These are phyloP conservation scores for Toxotes chatareus DNA, from an alignment of 2,113 vertebrate genomes.

Conservation along the genomic window DNA sequence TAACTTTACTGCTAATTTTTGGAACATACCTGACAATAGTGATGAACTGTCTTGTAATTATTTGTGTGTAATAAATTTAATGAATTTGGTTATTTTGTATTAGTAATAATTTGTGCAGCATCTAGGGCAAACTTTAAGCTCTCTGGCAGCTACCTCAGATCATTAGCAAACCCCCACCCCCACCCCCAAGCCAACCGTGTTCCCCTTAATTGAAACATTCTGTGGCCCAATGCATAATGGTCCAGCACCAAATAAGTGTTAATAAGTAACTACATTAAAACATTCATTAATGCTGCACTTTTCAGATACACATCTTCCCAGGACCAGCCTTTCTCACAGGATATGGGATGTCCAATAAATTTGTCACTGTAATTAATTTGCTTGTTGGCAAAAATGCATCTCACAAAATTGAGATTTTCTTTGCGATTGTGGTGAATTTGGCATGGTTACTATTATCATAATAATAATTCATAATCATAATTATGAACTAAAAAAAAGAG, in stretches of 20 bases:
- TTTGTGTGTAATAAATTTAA: not conserved
- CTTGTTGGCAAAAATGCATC: not conserved
- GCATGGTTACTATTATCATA: not conserved
- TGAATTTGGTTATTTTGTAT: not conserved
- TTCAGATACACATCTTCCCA: not conserved
- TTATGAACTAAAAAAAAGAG: not conserved
- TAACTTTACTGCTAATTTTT: not conserved
- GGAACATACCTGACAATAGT: not conserved
- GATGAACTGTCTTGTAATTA: not conserved
- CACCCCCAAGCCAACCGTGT: not conserved
- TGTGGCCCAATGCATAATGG: not conserved
- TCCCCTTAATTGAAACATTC: constrained; percentile 24
- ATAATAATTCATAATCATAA: not conserved
- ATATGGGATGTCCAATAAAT: not conserved
- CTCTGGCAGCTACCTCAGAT: not conserved
- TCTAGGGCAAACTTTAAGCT: not conserved
- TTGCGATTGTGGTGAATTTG: constrained; percentile 9
- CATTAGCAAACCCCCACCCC: not conserved
- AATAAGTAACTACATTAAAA: constrained; percentile 6
- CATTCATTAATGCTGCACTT: not conserved
- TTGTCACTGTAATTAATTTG: not conserved
- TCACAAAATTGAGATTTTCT: not conserved
- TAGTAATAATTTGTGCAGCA: not conserved
- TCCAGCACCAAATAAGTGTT: not conserved
- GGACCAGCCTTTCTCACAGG: not conserved